phyloP scores from a whole-genome alignment of 2,113 vertebrate species.

The Eulacestoma nigropectus region DNA sequence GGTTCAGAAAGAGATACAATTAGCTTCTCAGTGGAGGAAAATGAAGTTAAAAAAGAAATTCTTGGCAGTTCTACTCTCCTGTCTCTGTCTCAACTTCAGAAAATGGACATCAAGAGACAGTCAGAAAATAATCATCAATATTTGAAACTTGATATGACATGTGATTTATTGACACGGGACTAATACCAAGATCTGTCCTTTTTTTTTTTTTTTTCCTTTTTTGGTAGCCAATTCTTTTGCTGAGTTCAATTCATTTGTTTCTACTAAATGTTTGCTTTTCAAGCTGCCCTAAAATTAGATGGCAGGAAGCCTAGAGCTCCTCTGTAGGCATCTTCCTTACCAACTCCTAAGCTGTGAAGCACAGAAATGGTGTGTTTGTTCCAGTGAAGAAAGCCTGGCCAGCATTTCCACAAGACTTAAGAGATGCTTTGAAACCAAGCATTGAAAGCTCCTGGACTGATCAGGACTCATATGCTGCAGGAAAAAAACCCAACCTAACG shows the following conservation, averaged over 20 bases:
- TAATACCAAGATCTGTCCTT: not conserved
- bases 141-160: not conserved
- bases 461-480: not conserved
- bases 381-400: not conserved
- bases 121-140: constrained; percentile 9
- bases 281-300: constrained; percentile 51
- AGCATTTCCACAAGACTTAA: not conserved
- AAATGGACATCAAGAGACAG: not conserved
- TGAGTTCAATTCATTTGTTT: constrained; percentile 7
- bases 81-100: not conserved
- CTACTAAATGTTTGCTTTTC: constrained; percentile 13
- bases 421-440: not conserved
- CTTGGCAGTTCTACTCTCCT: not conserved
- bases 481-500: not conserved
- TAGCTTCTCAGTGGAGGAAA: constrained; percentile 17
- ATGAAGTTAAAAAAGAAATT: constrained; percentile 6
- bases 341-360: not conserved
- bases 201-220: not conserved
- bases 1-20: constrained; percentile 36
- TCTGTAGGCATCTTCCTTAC: constrained; percentile 16
- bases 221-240: not conserved
- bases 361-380: not conserved
- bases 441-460: not conserved
- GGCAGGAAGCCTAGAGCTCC: constrained; percentile 48
- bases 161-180: not conserved